Conservation (phyloP, 2,113 vertebrate species). For the Variabilichromis moorii region DNA sequence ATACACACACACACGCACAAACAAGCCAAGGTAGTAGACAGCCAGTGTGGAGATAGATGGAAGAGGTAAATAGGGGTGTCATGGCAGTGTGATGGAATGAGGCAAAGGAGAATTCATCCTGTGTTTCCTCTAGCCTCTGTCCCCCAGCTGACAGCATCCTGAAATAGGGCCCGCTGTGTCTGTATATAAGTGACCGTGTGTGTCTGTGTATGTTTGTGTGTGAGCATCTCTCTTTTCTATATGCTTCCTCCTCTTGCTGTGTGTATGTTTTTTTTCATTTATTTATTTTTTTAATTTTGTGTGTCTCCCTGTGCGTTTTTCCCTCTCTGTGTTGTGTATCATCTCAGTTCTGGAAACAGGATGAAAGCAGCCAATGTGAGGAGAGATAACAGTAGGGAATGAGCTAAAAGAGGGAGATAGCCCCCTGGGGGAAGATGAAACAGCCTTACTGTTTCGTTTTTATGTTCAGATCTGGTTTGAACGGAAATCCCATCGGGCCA, state of each 20-base stretch:
- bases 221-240: neutral
- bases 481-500: constrained; percentile 24
- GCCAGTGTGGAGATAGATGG: constrained; percentile 62
- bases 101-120: constrained; percentile 68
- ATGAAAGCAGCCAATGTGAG: constrained; percentile 26
- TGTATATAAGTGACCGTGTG: constrained; percentile 28
- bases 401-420: neutral
- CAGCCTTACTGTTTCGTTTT: constrained; percentile 25
- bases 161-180: constrained; percentile 59
- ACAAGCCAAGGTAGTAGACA: constrained; percentile 40
- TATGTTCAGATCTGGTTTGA: constrained; percentile 28
- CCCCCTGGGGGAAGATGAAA: constrained; percentile 17
- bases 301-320: neutral
- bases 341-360: constrained; percentile 9
- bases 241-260: neutral
- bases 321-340: constrained; percentile 11
- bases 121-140: constrained; percentile 62
- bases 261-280: neutral
- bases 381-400: constrained; percentile 18
- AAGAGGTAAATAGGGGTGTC: constrained; percentile 69
- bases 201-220: neutral
- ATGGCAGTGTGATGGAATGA: constrained; percentile 66
- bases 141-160: constrained; percentile 63
- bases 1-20: neutral
- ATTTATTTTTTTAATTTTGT: neutral